Conservation (phyloP, 2,113 vertebrate species). For the Taurulus bubalis region DNA sequence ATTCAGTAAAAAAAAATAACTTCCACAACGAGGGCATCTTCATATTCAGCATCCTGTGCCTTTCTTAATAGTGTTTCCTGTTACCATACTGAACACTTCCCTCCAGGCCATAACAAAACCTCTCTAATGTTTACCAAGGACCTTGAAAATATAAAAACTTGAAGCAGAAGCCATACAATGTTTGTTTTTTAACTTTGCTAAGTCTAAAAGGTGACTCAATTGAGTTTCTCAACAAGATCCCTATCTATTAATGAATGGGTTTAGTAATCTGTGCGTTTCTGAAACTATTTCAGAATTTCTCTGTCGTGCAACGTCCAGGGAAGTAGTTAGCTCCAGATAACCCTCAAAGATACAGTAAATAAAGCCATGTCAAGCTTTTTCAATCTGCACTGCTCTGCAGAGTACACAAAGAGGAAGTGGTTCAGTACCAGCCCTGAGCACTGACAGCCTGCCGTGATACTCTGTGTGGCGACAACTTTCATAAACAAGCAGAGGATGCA, state of each 20-base stretch:
- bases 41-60: neutral
- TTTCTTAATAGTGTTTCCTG: constrained; percentile 1
- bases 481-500: too few relatives aligned
- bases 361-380: neutral
- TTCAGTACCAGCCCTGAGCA: neutral
- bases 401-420: constrained; percentile 10
- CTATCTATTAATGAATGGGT: neutral
- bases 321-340: too few relatives aligned
- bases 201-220: neutral
- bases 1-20: neutral
- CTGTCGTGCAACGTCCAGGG: neutral
- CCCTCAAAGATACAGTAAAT: neutral
- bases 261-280: neutral
- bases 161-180: neutral
- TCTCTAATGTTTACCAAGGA: neutral
- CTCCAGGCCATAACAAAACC: neutral
- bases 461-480: neutral
- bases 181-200: neutral
- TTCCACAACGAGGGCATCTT: too few relatives aligned
- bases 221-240: too few relatives aligned
- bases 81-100: neutral
- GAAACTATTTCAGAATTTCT: neutral
- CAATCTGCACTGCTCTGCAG: neutral
- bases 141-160: neutral
- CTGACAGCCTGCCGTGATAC: neutral